Evolutionary conservation across 2,113 vertebrate species (phyloP), one percentile per base, ranked within the genome.

Genomic region (Oostethus manadensis): DNA sequence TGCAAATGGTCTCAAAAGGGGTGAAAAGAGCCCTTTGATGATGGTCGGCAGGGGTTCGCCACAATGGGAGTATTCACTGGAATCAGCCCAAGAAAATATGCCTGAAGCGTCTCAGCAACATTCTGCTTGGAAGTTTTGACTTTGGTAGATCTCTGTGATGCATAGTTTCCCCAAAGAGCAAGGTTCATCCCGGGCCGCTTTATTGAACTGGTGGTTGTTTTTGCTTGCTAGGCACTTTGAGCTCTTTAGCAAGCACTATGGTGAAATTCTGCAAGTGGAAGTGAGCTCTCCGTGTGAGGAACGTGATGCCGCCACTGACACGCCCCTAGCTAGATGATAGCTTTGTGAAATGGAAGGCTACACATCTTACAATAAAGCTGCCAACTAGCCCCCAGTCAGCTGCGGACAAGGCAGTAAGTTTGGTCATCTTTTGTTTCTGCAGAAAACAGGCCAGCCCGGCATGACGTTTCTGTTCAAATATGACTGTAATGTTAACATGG

Each of bases 1-100:
- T 90, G 90, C 86, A 89, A 89, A 91, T 90, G 81, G 80, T 70
- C 74, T 79, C 78, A 81, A 81, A 77, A 77, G 87, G 38, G 77
- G 85, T 84, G 83, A 88, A 89, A n/a, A 90, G 87, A 87, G 82
- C 69, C 86, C 85, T 88, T 87, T 88, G 82, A 89, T 69, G 66
- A 77, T 75, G 68, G 80, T 71, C 87, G 83, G 86, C 84, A 72
- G 84, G 86, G 80, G 83, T 82, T 74, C 79, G 76, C 74, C 73
- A 66, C 72, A 83, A 76, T 50, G 48, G 60, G 70, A 66, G 64
- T 72, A 76, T 71, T 82, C 70, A 76, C 17, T 84, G 81, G 83
- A 83, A 77, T 62, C 68, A 35, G 40, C 48, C 73, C 70, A 71
- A 67, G 68, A 86, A 72, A 82, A 77, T 62, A 68, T 69, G 51